Evolutionary conservation across 2,113 vertebrate species (phyloP).

Genomic region (Okapia johnstoni): DNA sequence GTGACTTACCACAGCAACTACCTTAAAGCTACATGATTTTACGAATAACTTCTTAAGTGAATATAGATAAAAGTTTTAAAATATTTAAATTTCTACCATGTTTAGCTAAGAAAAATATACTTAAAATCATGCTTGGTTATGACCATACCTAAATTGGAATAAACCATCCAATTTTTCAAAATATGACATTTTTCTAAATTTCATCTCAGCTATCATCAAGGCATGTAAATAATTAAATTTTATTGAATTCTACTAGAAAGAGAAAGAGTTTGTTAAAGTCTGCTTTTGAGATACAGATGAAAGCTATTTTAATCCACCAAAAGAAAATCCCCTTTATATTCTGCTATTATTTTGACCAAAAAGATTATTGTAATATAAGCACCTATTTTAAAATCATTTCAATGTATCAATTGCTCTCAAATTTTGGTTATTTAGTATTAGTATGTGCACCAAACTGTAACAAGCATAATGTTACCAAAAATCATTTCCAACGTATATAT

Average conservation of each 20-base stretch:
- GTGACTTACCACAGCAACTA: not conserved
- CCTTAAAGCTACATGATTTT: not conserved
- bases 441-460: not conserved
- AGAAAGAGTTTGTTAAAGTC: not conserved
- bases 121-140: not conserved
- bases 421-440: not conserved
- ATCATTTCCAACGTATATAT: not conserved
- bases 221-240: not conserved
- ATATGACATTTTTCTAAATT: not conserved
- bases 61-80: not conserved
- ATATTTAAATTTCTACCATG: not conserved
- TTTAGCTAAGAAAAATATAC: conserved; percentile 18
- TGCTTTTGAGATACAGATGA: not conserved
- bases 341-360: not conserved
- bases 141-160: not conserved
- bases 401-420: not conserved
- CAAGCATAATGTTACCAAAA: not conserved
- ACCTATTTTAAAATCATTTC: not conserved
- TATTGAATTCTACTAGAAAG: not conserved
- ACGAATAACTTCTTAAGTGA: not conserved
- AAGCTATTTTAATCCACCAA: not conserved
- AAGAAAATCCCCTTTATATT: not conserved
- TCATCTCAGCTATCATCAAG: not conserved
- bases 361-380: not conserved
- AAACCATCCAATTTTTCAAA: conserved; percentile 13